Conservation (phyloP, 2,113 vertebrate species). For the Megatriorchis doriae region DNA sequence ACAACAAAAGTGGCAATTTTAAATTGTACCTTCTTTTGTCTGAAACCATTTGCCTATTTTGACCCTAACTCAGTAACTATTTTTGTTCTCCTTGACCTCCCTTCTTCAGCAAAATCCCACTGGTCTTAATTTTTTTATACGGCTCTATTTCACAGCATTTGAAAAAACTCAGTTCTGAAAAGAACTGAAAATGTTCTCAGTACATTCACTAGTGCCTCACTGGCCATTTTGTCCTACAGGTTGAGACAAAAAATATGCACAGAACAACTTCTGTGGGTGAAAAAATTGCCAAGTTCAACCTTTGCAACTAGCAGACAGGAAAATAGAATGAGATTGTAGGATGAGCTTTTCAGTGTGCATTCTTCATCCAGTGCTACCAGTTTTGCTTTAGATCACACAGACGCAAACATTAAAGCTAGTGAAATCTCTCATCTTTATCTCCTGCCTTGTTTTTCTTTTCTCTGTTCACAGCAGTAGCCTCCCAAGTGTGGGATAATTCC, state of each 20-base stretch:
- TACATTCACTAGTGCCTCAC: neutral
- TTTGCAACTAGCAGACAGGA: neutral
- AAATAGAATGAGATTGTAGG: neutral
- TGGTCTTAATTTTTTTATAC: neutral
- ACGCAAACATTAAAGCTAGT: neutral
- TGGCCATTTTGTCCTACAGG: neutral
- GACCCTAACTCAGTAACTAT: neutral
- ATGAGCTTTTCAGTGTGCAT: neutral
- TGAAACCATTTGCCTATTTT: neutral
- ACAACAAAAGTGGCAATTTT: neutral
- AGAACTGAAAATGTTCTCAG: neutral
- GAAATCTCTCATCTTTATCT: slow-evolving; percentile 3
- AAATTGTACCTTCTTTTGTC: neutral
- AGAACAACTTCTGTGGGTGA: neutral
- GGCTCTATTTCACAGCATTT: neutral
- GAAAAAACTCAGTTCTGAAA: neutral
- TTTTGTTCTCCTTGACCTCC: neutral
- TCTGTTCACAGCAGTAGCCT: neutral
- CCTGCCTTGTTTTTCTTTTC: slow-evolving; percentile 27
- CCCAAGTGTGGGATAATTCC: slow-evolving; percentile 20
- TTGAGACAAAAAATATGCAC: neutral
- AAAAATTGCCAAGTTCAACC: neutral
- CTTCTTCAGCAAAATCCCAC: neutral
- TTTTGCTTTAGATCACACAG: slow-evolving; percentile 5
- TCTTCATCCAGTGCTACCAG: neutral